Base-by-base conservation (phyloP, 2,797 vertebrate genomes). In the Molossus molossus region DNA sequence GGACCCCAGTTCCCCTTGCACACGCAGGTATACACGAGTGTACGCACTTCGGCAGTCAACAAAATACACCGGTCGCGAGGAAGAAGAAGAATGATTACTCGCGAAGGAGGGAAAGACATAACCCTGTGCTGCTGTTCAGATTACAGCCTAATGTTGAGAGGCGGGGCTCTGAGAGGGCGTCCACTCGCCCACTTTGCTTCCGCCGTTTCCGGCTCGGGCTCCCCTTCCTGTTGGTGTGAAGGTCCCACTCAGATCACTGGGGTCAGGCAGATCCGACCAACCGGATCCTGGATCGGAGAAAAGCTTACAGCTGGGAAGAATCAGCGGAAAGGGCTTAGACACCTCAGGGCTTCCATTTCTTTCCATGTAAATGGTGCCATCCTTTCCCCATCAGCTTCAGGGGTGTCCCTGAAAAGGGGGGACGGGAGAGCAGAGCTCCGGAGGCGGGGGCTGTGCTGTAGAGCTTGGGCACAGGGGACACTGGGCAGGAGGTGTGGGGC, bases 91-190 rank as follows among this genome's bases (percentile, higher is more conserved):
- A 55, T 12, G 33, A 11, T 50, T 53, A 23, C 50, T 82, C 29
- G 48, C 21, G 40, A 94, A 92, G 86, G 82, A 95, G 57, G 76
- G 65, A 72, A 96, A 96, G 92, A 64, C 29, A 86, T 75, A 97
- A 75, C 72, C 91, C 87, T 12, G 25, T 0, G 1, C 87, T 58
- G 87, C 86, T 77, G 93, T 76, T 97, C 89, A 92, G 80, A 96
- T 70, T 53, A 60, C 81, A 23, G 73, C 67, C 82, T 73, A 21
- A 57, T 48, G 67, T 21, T 75, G 50, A 73, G 69, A 79, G 67
- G 85, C 75, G 92, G 86, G 73, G 82, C 84, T 9, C 55, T n/a
- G 23, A 58, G 95, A 69, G 60, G 83, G 58, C 82, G 70, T 73
- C 89, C 72, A 55, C 11, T 5, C 40, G 50, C 94, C 93, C n/a